These are phyloP conservation scores for Ophion obscuratus DNA, from an alignment of 2,888 invertebrate species.

Conservation along the genomic window DNA sequence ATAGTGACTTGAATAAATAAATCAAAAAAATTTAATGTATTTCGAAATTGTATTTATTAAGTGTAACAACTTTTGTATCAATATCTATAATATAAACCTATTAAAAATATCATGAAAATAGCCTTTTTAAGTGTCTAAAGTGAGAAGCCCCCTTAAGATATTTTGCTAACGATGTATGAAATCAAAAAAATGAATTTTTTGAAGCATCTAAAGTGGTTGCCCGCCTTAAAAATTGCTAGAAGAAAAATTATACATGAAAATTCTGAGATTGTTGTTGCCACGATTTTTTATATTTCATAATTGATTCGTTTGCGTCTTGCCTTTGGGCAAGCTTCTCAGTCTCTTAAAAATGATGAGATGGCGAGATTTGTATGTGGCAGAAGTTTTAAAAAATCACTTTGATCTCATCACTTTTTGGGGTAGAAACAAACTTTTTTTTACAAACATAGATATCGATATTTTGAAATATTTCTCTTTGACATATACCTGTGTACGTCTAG, in stretches of 20 bases:
- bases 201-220: no score
- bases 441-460: background rate
- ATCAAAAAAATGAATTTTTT: no score
- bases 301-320: background rate
- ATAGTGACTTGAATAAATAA: no score
- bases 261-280: background rate
- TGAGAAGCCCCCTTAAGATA: no score
- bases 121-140: no score
- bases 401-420: background rate
- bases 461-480: conserved; percentile 40
- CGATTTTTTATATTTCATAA: background rate
- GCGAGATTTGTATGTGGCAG: background rate
- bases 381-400: background rate
- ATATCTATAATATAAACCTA: no score
- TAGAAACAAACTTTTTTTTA: background rate
- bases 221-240: background rate
- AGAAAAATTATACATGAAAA: background rate
- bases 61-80: no score
- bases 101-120: no score
- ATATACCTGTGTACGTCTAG: conserved; percentile 54
- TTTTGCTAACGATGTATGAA: no score
- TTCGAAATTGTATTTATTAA: no score
- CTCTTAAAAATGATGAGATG: background rate
- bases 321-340: no score
- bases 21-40: no score